Conservation (phyloP, 2,113 vertebrate genomes). For the Chaenocephalus aceratus region DNA sequence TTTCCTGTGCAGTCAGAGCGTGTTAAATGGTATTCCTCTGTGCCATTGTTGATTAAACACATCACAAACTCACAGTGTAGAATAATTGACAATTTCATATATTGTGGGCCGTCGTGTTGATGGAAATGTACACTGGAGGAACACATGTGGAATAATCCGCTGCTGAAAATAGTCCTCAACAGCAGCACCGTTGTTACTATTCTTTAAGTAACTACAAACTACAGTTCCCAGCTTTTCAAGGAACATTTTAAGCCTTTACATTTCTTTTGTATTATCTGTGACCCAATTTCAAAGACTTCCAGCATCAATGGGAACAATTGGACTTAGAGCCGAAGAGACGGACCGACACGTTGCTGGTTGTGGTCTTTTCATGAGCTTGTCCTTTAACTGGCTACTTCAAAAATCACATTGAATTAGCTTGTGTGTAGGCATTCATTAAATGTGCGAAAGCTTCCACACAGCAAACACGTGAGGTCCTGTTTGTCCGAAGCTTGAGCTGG, state of each 20-base stretch:
- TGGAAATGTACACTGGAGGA: background rate
- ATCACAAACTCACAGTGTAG: background rate
- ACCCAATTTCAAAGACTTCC: conserved; percentile 14
- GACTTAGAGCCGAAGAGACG: background rate
- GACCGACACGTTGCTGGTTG: background rate
- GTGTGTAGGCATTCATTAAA: background rate
- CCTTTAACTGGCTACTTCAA: conserved; percentile 7
- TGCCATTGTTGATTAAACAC: background rate
- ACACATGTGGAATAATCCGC: background rate
- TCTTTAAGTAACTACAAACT: background rate
- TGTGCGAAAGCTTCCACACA: background rate
- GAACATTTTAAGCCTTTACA: conserved; percentile 5
- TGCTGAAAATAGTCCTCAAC: conserved; percentile 3
- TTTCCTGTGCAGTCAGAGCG: background rate
- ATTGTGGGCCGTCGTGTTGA: background rate
- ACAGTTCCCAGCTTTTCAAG: background rate
- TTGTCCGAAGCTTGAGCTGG: background rate
- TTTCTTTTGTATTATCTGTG: conserved; percentile 8
- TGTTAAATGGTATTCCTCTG: background rate
- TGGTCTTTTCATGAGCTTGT: background rate
- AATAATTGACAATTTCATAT: background rate
- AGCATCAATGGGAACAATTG: background rate
- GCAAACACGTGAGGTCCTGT: background rate
- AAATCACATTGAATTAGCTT: background rate
- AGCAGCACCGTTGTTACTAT: background rate